phyloP scores from a whole-genome alignment of 1,140 invertebrate species.

The Diorhabda sublineata region DNA sequence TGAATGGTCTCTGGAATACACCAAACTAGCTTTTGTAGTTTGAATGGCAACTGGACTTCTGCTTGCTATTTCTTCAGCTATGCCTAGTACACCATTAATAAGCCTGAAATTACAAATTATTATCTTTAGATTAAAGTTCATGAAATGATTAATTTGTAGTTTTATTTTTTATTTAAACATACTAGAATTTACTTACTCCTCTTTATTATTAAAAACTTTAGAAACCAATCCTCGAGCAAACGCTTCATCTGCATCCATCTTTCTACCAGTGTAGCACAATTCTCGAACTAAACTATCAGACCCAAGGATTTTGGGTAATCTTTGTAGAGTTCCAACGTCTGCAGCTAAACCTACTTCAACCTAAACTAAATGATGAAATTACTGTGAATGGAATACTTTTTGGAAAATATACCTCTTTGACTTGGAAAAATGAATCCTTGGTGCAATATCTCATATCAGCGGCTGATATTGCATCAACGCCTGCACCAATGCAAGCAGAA shows the following conservation, averaged over 20 bases:
- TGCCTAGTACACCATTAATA: slow-evolving; percentile 63
- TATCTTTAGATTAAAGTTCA: too few species aligned
- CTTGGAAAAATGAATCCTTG: slow-evolving; percentile 86
- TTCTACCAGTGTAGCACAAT: slow-evolving; percentile 81
- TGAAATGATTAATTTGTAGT: too few species aligned
- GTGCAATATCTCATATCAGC: slow-evolving; percentile 92
- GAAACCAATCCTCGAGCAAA: slow-evolving; percentile 69
- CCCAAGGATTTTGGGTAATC: slow-evolving; percentile 89
- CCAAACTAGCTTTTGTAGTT: slow-evolving; percentile 75
- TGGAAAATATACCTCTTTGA: slow-evolving; percentile 69
- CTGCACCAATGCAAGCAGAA: slow-evolving; percentile 85
- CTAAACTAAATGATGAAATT: slow-evolving; percentile 31
- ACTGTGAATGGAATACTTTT: neutral
- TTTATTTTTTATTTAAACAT: neutral
- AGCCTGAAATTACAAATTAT: slow-evolving; percentile 49
- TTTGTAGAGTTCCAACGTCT: slow-evolving; percentile 91
- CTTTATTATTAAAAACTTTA: slow-evolving; percentile 66
- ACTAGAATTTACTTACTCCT: slow-evolving; percentile 51
- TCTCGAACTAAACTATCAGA: slow-evolving; percentile 84
- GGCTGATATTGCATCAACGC: slow-evolving; percentile 79
- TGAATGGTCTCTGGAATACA: slow-evolving; percentile 84
- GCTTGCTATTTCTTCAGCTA: slow-evolving; percentile 76
- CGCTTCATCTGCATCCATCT: slow-evolving; percentile 78
- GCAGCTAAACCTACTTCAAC: slow-evolving; percentile 82
- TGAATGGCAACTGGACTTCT: slow-evolving; percentile 95